Evolutionary conservation across 2,888 invertebrate species (phyloP).

Genomic region (Polia nebulosa): DNA sequence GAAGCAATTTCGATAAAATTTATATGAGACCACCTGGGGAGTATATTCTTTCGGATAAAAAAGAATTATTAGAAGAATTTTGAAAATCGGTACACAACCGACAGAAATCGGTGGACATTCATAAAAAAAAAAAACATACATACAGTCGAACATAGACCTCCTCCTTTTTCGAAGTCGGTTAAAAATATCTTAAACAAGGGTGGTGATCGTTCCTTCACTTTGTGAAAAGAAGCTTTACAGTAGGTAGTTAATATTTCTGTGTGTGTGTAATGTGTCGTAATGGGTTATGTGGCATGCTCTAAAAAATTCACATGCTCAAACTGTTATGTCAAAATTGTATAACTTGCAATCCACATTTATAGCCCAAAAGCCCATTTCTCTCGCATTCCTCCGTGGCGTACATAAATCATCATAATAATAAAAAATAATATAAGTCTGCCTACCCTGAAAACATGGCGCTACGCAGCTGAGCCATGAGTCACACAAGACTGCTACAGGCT

Average conservation of each 20-base stretch:
- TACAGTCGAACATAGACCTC: too few species aligned
- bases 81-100: too few species aligned
- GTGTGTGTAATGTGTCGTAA: not conserved
- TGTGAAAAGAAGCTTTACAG: not conserved
- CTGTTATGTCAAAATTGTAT: slow-evolving; percentile 4
- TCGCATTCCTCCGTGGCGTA: slow-evolving; percentile 7
- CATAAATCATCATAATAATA: not conserved
- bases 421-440: not conserved
- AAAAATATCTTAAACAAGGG: too few species aligned
- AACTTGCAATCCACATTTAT: not conserved
- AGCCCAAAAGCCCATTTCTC: not conserved
- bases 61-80: too few species aligned
- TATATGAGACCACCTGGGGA: too few species aligned
- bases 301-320: not conserved
- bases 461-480: slow-evolving; percentile 22
- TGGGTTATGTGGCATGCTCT: slow-evolving; percentile 2
- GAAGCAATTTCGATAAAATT: too few species aligned
- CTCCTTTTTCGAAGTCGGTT: too few species aligned
- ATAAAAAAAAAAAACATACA: too few species aligned
- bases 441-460: too few species aligned
- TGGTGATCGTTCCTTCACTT: too few species aligned
- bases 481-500: slow-evolving; percentile 18
- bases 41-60: too few species aligned
- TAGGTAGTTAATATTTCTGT: not conserved
- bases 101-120: too few species aligned